Evolutionary conservation across 2,113 vertebrate species (phyloP), one percentile per base, ranked within the genome.

Genomic region (Oreochromis spilurus): DNA sequence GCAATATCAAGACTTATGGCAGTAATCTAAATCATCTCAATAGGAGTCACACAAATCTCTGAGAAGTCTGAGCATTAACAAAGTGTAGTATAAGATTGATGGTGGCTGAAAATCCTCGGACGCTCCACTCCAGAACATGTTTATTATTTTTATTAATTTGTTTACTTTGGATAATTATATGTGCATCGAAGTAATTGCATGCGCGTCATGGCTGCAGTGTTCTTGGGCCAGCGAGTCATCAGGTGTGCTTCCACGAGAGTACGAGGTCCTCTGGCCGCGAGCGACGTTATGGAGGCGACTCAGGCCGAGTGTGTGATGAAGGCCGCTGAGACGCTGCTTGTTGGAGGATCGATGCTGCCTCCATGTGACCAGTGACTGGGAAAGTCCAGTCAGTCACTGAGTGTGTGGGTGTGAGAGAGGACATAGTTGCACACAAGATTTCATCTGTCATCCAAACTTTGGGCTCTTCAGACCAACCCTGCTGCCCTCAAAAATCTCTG

Each of bases 271-370:
- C 85, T 95, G 93, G 88, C 83, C 13, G 8, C 0, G 6, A 29
- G 84, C 83, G 84, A 84, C 11, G 1, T n/a, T 65, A 53, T 79
- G 84, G 84, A 7, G 88, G 84, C 85, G 85, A 84, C 57, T 26
- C 34, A 81, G 82, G 81, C 90, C 26, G 86, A 86, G 70, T 89
- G 85, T 78, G 83, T 58, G 87, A 90, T 82, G 75, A 70, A 52
- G 77, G 45, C 48, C 34, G 52, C 79, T 58, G 52, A 81, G 84
- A 53, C 53, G 6, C 16, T 43, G 60, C 53, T 67, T 85, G 57
- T 79, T 60, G 21, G 88, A 87, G 89, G 86, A 89, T 60, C 84
- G 79, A 87, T 88, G 84, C 90, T 95, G 92, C 94, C 91, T 94
- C 94, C 93, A 86, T 87, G 92, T 6, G 86, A 88, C 54, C 57